A percentile compares a stretch with the other conserved stretches of the same genome.
These are phyloP conservation scores for Melanargia galathea DNA, from an alignment of 2,888 invertebrate species.

Conservation along the genomic window DNA sequence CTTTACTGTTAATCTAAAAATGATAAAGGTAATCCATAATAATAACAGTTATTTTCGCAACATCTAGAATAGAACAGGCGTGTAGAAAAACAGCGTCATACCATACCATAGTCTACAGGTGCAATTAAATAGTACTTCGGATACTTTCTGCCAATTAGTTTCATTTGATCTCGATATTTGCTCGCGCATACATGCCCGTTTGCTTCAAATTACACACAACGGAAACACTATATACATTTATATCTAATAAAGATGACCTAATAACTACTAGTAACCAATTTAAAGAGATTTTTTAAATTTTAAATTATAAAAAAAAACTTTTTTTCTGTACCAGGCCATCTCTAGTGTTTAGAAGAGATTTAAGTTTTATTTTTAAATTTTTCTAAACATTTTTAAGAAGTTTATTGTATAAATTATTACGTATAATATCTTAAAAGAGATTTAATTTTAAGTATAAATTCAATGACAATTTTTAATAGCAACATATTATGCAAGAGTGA, in stretches of 20 bases:
- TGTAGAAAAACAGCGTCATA: conserved; percentile 40
- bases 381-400: no score
- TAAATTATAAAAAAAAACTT: neutral
- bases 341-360: no score
- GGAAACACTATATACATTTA: conserved; percentile 28
- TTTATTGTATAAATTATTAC: no score
- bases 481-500: no score
- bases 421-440: no score
- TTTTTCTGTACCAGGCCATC: no score
- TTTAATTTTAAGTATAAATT: no score
- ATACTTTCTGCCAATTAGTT: conserved; percentile 53
- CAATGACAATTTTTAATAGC: no score
- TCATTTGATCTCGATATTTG: conserved; percentile 44
- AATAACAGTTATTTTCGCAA: conserved; percentile 31
- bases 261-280: conserved; percentile 5
- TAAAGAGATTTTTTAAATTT: no score
- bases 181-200: conserved; percentile 38
- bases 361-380: no score
- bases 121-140: conserved; percentile 43
- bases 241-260: conserved; percentile 8
- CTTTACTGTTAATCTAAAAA: neutral
- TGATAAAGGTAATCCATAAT: conserved; percentile 15
- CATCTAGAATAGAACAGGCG: conserved; percentile 41
- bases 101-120: conserved; percentile 25
- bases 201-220: conserved; percentile 23